Conservation (phyloP, 2,888 invertebrate genomes). For the Zaprionus obscuricornis region DNA sequence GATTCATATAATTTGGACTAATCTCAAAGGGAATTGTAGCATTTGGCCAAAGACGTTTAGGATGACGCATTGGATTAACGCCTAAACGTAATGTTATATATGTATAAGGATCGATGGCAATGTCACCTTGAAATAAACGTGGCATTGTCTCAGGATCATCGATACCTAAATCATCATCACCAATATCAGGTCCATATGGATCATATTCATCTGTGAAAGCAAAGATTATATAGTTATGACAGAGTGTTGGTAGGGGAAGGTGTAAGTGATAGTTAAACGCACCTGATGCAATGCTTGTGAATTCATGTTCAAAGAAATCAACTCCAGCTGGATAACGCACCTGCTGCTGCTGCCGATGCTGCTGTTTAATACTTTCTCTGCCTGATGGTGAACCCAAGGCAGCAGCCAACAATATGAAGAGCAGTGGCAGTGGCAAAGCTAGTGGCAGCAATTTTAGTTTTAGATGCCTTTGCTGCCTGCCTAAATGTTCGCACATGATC, state of each 20-base stretch:
- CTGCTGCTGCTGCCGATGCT: constrained; percentile 24
- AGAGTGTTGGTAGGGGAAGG: no score
- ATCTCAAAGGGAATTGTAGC: constrained; percentile 87
- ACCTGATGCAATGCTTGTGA: constrained; percentile 63
- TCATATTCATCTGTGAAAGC: constrained; percentile 61
- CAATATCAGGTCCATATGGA: constrained; percentile 59
- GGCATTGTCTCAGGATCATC: constrained; percentile 88
- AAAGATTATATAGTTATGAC: neutral
- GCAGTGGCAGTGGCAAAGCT: constrained; percentile 16
- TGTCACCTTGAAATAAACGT: constrained; percentile 88
- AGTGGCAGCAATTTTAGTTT: neutral
- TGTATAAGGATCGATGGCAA: constrained; percentile 86
- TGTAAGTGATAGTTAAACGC: constrained; percentile 12
- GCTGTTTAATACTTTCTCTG: constrained; percentile 59
- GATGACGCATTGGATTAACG: constrained; percentile 87
- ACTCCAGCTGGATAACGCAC: constrained; percentile 64
- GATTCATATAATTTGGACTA: constrained; percentile 84
- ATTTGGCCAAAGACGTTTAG: constrained; percentile 87
- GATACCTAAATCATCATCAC: constrained; percentile 55
- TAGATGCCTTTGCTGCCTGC: constrained; percentile 4
- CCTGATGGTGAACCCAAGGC: constrained; percentile 20
- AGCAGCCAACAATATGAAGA: constrained; percentile 23
- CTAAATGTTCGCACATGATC: constrained; percentile 50
- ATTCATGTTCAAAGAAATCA: constrained; percentile 79
- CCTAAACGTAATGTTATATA: constrained; percentile 87